These are phyloP conservation scores for Siniperca obscura DNA, from an alignment of 2,797 vertebrate genomes.

Conservation along the genomic window DNA sequence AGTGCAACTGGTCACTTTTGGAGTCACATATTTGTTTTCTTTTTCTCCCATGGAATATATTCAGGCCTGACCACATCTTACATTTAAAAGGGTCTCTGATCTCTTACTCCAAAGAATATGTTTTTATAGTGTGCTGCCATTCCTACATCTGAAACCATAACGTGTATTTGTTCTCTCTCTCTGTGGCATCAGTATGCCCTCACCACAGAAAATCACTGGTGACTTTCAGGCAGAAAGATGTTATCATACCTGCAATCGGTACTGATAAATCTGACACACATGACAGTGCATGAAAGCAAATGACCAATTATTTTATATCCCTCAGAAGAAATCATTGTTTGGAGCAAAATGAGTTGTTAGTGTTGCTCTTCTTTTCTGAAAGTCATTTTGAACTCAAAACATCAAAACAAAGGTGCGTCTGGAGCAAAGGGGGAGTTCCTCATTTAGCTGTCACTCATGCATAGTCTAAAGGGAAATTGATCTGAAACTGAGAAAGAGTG, in stretches of 20 bases:
- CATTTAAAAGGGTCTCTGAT: conserved; percentile 12
- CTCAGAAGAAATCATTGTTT: neutral
- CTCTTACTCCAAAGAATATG: neutral
- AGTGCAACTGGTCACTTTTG: neutral
- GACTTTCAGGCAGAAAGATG: neutral
- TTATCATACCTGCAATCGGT: neutral
- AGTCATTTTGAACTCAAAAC: conserved; percentile 14
- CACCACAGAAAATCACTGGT: neutral
- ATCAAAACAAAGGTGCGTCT: conserved; percentile 25
- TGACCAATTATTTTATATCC: accelerated
- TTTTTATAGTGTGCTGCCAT: neutral
- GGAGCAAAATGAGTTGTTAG: neutral
- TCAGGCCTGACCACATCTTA: conserved; percentile 22
- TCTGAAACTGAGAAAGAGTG: neutral
- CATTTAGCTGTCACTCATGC: neutral
- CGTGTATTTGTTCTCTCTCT: neutral
- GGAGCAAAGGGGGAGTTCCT: conserved; percentile 37
- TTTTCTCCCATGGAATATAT: too few relatives aligned
- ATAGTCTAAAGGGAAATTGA: neutral
- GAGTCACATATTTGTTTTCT: neutral
- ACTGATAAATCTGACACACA: too few relatives aligned
- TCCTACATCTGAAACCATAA: neutral
- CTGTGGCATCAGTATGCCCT: neutral
- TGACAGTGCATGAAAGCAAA: neutral
- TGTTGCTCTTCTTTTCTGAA: neutral